Evolutionary conservation across 2,113 vertebrate species (phyloP), one percentile per base, ranked within the genome.

Genomic region (Petaurus breviceps): DNA sequence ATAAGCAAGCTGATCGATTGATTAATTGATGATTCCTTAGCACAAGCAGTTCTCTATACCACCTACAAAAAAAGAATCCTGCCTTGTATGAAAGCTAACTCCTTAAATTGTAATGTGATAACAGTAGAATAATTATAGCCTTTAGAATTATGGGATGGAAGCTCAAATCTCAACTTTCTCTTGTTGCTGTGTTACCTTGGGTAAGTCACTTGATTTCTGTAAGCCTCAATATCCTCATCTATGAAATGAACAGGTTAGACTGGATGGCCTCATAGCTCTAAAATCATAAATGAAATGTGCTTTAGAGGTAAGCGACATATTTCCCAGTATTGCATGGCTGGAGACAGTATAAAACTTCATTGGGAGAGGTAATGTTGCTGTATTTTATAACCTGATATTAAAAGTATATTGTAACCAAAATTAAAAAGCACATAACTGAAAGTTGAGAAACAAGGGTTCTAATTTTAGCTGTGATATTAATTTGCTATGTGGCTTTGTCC

Each of bases 361-460:
- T 25, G 25, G 23, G 54, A 9, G 16, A 90, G 28, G 49, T 77
- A 52, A 54, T 5, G 61, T 43, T 94, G 91, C n/a, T 97, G 90
- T 96, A 90, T 96, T 94, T 96, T 91, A 93, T 90, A 97, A 54
- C 77, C 96, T 57, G 91, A 92, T 92, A 95, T 25, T 77, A 95
- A 96, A 55, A 91, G 25, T 23, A 25, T 68, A 91, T 22, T 93
- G 94, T 23, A 95, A 77, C 53, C 97, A 95, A 94, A 97, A 90
- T 91, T 90, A 90, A 92, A 68, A 84, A 55, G 24, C 24, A 25
- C 6, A 1, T 55, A 26, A 55, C 24, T 55, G 26, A 55, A 55
- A 55, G n/a, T 23, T 84, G n/a, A 19, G 68, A 84, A 84, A 84
- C 16, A 22, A 43, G 19, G 5, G 1, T 43, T 84, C 19, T 43